Conservation (phyloP, 2,113 vertebrate genomes). For the Arothron firmamentum region DNA sequence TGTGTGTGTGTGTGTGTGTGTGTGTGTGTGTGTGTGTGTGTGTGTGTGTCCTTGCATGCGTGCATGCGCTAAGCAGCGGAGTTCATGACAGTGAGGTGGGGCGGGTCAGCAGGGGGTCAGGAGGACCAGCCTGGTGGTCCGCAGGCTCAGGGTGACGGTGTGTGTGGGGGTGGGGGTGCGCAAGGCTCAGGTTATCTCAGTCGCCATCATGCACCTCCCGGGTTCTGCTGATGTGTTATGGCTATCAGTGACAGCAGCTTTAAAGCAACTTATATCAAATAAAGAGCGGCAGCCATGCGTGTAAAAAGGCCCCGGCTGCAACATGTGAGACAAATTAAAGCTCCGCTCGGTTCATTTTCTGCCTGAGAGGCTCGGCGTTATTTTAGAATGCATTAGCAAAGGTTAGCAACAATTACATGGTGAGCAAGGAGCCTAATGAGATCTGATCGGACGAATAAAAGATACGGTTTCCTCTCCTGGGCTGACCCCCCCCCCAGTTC, state of each 20-base stretch:
- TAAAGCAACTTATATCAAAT: conserved; percentile 54
- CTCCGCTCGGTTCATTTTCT: conserved; percentile 51
- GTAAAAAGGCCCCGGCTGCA: conserved; percentile 46
- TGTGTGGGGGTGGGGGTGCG: conserved; percentile 26
- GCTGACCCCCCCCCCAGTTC: not conserved
- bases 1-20: too few species aligned
- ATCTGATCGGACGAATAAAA: conserved; percentile 8
- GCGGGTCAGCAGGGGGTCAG: conserved; percentile 60
- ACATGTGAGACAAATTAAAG: conserved; percentile 64
- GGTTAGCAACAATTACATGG: conserved; percentile 48
- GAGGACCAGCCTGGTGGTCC: conserved; percentile 60
- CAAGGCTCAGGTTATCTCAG: conserved; percentile 48
- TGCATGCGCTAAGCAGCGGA: conserved; percentile 41
- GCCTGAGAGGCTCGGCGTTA: conserved; percentile 37
- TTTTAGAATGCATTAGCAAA: conserved; percentile 40
- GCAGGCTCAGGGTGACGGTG: conserved; percentile 48
- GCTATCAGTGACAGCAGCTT: conserved; percentile 60
- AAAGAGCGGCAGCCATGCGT: conserved; percentile 51
- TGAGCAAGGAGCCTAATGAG: conserved; percentile 28
- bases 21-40: too few species aligned
- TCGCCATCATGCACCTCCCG: conserved; percentile 46
- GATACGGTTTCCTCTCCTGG: not conserved
- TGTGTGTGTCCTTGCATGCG: not conserved
- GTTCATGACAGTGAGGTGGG: conserved; percentile 54
- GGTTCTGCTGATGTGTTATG: conserved; percentile 66